Evolutionary conservation across 1,140 invertebrate species (phyloP).

Genomic region (Piezodorus guildinii): DNA sequence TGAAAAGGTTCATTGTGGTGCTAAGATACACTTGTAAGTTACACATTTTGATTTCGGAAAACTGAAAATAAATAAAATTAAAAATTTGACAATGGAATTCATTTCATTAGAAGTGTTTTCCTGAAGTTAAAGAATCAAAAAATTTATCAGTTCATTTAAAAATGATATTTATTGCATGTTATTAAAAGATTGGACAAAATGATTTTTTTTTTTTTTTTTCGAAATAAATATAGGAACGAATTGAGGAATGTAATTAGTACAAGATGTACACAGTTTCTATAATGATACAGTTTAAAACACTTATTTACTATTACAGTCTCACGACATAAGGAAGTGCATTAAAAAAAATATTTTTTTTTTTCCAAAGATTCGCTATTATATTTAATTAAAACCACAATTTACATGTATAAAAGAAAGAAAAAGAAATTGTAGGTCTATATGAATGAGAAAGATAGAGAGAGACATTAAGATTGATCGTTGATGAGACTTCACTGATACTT

Average conservation of each 20-base stretch:
- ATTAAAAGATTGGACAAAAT: too few species aligned
- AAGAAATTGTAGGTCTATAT: neutral
- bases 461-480: neutral
- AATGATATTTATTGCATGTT: too few species aligned
- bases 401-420: neutral
- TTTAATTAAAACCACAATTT: constrained; percentile 8
- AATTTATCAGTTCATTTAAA: too few species aligned
- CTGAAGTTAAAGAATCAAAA: too few species aligned
- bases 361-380: neutral
- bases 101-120: too few species aligned
- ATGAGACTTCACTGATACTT: constrained; percentile 9
- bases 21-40: too few species aligned
- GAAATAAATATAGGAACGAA: constrained; percentile 13
- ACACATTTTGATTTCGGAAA: too few species aligned
- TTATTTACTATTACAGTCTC: constrained; percentile 12
- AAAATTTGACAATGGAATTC: too few species aligned
- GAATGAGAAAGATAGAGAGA: constrained; percentile 1
- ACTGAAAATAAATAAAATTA: too few species aligned
- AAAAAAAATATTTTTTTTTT: constrained; percentile 14
- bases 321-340: constrained; percentile 15
- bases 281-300: neutral
- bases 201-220: too few species aligned
- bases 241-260: constrained; percentile 7
- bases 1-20: too few species aligned
- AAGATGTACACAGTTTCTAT: neutral